phyloP scores from a whole-genome alignment of 2,888 invertebrate species.

The Hypercompe scribonia region DNA sequence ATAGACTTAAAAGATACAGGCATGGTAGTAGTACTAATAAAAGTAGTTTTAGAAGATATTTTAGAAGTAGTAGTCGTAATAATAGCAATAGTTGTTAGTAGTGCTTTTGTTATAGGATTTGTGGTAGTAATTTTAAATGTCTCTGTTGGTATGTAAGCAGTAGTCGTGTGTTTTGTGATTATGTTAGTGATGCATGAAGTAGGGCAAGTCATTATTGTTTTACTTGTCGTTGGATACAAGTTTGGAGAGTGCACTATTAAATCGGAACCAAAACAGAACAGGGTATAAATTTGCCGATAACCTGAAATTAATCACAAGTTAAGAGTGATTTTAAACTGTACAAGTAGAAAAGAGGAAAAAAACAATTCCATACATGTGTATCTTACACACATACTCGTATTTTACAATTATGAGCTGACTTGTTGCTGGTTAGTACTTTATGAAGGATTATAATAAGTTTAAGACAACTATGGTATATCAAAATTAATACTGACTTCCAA shows the following conservation, averaged over 20 bases:
- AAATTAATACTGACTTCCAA: too few relatives aligned
- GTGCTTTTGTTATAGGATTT: neutral
- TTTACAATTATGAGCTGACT: neutral
- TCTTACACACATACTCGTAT: too few relatives aligned
- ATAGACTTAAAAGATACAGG: too few relatives aligned
- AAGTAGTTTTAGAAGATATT: neutral
- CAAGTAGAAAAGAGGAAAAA: neutral
- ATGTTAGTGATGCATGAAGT: neutral
- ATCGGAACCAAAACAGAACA: constrained; percentile 10
- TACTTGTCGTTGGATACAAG: neutral
- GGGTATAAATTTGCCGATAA: constrained; percentile 11
- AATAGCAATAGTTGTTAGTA: neutral
- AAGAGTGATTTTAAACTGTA: neutral
- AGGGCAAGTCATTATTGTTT: constrained; percentile 1
- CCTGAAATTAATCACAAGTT: constrained; percentile 8
- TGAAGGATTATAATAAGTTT: neutral
- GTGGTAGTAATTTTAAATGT: neutral
- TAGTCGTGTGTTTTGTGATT: constrained; percentile 2
- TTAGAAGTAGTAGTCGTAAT: neutral
- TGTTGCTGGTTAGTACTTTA: neutral
- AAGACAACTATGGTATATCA: neutral
- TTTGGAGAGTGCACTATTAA: constrained; percentile 1
- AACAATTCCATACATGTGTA: neutral
- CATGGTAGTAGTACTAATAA: neutral
- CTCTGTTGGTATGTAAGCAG: neutral